Evolutionary conservation across 1,140 invertebrate species (phyloP).

Genomic region (Lysiphlebus fabarum): DNA sequence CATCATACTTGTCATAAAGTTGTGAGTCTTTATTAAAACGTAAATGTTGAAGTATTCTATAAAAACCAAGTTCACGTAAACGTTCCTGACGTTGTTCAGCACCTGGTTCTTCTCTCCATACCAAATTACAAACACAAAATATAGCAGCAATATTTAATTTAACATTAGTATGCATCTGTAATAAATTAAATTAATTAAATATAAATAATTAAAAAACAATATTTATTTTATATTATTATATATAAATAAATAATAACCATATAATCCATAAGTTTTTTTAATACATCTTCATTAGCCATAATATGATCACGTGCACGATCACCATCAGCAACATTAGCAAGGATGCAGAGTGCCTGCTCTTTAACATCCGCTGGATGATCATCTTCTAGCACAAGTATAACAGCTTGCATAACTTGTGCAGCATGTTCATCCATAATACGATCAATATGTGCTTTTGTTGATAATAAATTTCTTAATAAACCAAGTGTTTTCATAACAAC

Average conservation of each 20-base stretch:
- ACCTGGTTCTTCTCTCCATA: slow-evolving; percentile 80
- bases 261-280: slow-evolving; percentile 83
- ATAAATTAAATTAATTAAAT: slow-evolving; percentile 21
- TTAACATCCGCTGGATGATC: slow-evolving; percentile 80
- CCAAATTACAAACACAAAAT: slow-evolving; percentile 81
- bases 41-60: slow-evolving; percentile 72
- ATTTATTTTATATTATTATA: slow-evolving; percentile 15
- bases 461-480: slow-evolving; percentile 81
- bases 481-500: slow-evolving; percentile 92
- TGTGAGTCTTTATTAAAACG: slow-evolving; percentile 66
- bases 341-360: slow-evolving; percentile 88
- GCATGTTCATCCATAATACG: slow-evolving; percentile 86
- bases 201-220: slow-evolving; percentile 13
- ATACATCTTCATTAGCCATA: slow-evolving; percentile 87
- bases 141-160: slow-evolving; percentile 84
- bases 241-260: slow-evolving; percentile 56
- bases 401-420: slow-evolving; percentile 85
- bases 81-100: slow-evolving; percentile 71
- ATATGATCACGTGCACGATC: slow-evolving; percentile 84
- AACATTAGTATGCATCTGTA: slow-evolving; percentile 73
- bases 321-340: slow-evolving; percentile 89
- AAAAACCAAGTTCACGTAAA: slow-evolving; percentile 76
- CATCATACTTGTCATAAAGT: slow-evolving; percentile 70
- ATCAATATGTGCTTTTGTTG: slow-evolving; percentile 86
- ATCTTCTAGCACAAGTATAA: slow-evolving; percentile 84